phyloP scores from a whole-genome alignment of 2,888 invertebrate species.

The Antheraea yamamai region DNA sequence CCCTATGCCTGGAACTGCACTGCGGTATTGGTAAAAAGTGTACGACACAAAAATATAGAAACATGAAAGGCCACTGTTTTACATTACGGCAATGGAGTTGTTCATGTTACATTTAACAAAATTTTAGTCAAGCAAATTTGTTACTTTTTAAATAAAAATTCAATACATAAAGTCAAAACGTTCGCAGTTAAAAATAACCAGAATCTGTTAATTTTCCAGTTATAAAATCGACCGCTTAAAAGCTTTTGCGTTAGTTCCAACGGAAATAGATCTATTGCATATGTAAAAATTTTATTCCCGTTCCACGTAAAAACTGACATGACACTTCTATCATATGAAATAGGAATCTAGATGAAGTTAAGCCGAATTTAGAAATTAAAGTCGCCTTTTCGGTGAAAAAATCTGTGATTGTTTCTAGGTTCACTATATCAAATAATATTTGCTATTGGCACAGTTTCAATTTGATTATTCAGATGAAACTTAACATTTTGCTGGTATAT shows the following conservation, averaged over 20 bases:
- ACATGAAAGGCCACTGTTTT: conserved; percentile 70
- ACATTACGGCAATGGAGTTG: conserved; percentile 69
- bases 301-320: background rate
- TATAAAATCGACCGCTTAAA: background rate
- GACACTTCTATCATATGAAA: background rate
- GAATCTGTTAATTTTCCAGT: background rate
- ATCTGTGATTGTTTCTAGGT: too few relatives aligned
- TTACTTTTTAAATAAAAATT: background rate
- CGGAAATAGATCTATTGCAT: background rate
- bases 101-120: background rate
- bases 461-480: too few relatives aligned
- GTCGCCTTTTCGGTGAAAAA: too few relatives aligned
- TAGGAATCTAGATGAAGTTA: background rate
- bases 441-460: too few relatives aligned
- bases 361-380: too few relatives aligned
- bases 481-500: too few relatives aligned
- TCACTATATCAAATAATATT: too few relatives aligned
- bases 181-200: background rate
- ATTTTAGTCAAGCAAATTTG: background rate
- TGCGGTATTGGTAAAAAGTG: conserved; percentile 63
- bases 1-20: conserved; percentile 74
- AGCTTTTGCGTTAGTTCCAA: background rate
- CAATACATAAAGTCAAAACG: background rate
- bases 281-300: background rate
- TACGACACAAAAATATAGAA: conserved; percentile 54